Evolutionary conservation across 2,888 invertebrate species (phyloP).

Genomic region (Sthenelais limicola): DNA sequence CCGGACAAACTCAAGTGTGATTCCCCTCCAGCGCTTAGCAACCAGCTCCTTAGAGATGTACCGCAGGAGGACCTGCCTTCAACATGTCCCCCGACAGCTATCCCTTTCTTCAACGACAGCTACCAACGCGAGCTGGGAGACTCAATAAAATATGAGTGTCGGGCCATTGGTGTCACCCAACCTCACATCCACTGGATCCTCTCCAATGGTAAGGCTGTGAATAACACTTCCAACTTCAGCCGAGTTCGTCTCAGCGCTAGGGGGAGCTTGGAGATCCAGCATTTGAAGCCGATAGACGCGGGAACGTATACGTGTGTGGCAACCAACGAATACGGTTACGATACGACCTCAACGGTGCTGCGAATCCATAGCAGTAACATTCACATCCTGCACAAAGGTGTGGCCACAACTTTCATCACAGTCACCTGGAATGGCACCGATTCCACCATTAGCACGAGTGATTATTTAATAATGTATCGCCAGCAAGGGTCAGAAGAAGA

Average conservation of each 20-base stretch:
- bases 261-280: slow-evolving; percentile 53
- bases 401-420: slow-evolving; percentile 70
- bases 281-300: slow-evolving; percentile 60
- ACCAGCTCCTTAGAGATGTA: slow-evolving; percentile 58
- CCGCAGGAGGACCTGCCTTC: slow-evolving; percentile 56
- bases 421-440: slow-evolving; percentile 60
- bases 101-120: slow-evolving; percentile 61
- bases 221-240: slow-evolving; percentile 62
- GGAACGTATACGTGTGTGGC: slow-evolving; percentile 73
- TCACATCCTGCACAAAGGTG: slow-evolving; percentile 65
- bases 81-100: slow-evolving; percentile 64
- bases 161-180: slow-evolving; percentile 72
- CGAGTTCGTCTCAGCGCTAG: slow-evolving; percentile 58
- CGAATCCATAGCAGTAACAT: slow-evolving; percentile 71
- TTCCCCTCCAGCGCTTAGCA: slow-evolving; percentile 58
- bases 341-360: slow-evolving; percentile 63
- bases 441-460: slow-evolving; percentile 53
- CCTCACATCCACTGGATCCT: slow-evolving; percentile 72
- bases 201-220: slow-evolving; percentile 68
- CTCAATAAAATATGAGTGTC: slow-evolving; percentile 70
- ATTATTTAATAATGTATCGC: slow-evolving; percentile 66
- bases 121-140: slow-evolving; percentile 68
- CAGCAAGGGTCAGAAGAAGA: slow-evolving; percentile 63
- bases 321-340: slow-evolving; percentile 65
- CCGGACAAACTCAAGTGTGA: slow-evolving; percentile 67